Conservation (phyloP, 2,797 vertebrate species). For the Sebastes iracundus region DNA sequence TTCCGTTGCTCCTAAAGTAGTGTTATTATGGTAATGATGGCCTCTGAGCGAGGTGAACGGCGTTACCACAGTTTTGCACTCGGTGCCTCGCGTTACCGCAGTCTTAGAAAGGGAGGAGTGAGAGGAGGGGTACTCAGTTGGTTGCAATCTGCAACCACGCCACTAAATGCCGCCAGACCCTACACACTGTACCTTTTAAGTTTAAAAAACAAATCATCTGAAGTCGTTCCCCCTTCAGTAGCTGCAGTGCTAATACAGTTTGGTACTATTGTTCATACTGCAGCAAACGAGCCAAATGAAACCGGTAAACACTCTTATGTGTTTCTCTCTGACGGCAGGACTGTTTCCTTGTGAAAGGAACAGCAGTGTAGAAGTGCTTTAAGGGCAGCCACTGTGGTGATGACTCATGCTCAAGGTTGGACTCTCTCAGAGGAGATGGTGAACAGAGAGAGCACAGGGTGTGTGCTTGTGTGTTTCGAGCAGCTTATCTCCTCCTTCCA, state of each 20-base stretch:
- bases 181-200: no score
- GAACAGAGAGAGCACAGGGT: not conserved
- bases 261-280: not conserved
- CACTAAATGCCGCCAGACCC: no score
- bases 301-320: not conserved
- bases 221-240: no score
- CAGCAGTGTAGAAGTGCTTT: not conserved
- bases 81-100: no score
- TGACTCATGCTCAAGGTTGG: constrained; percentile 42
- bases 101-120: no score
- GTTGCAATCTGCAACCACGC: no score
- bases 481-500: constrained; percentile 1
- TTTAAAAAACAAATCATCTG: not conserved
- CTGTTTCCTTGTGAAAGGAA: not conserved
- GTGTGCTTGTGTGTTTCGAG: not conserved
- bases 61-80: no score
- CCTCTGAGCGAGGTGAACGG: no score
- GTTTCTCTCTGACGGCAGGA: not conserved
- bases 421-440: constrained; percentile 15
- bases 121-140: no score
- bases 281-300: not conserved
- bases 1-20: no score
- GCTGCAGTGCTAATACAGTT: not conserved
- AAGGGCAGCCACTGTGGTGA: not conserved
- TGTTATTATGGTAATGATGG: no score